Percentiles rank a stretch among this genome's conserved stretches.
Evolutionary conservation across 92 coral and sea anemone genomes (phyloP).

Genomic region (Epizoanthus fatuus): DNA sequence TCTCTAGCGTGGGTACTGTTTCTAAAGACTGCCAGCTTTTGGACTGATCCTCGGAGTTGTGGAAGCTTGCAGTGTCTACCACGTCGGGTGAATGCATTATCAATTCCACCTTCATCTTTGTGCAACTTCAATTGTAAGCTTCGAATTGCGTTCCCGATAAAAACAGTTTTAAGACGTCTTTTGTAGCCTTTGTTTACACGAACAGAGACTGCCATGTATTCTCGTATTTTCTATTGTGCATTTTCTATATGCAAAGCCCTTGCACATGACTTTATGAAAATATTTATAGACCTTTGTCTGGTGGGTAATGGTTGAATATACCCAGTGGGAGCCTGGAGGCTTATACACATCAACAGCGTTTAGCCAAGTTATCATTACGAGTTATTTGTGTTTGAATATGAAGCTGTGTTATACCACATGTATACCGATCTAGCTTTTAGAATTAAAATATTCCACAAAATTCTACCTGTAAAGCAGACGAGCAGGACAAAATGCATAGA

Average conservation of each 20-base stretch:
- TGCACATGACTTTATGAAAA: not conserved
- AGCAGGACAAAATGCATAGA: too few species aligned
- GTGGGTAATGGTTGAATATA: too few species aligned
- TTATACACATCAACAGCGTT: too few species aligned
- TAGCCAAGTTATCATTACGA: too few species aligned
- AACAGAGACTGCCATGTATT: not conserved
- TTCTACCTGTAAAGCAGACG: too few species aligned
- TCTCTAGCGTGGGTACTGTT: not conserved
- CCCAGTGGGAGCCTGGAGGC: too few species aligned
- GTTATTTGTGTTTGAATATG: too few species aligned
- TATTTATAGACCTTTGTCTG: constrained; percentile 34
- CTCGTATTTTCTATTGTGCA: not conserved
- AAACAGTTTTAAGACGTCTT: not conserved
- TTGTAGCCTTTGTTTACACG: not conserved
- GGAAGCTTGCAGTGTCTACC: not conserved
- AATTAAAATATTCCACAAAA: too few species aligned
- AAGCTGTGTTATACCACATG: too few species aligned
- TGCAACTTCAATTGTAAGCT: not conserved
- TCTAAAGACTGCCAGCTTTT: not conserved
- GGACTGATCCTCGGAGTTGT: not conserved
- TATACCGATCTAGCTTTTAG: too few species aligned
- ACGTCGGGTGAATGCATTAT: constrained; percentile 1
- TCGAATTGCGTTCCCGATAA: not conserved
- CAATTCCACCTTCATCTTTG: constrained; percentile 2
- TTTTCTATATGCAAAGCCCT: not conserved